Conservation (phyloP, 1,140 invertebrate species). For the Thereuonema tuberculata region DNA sequence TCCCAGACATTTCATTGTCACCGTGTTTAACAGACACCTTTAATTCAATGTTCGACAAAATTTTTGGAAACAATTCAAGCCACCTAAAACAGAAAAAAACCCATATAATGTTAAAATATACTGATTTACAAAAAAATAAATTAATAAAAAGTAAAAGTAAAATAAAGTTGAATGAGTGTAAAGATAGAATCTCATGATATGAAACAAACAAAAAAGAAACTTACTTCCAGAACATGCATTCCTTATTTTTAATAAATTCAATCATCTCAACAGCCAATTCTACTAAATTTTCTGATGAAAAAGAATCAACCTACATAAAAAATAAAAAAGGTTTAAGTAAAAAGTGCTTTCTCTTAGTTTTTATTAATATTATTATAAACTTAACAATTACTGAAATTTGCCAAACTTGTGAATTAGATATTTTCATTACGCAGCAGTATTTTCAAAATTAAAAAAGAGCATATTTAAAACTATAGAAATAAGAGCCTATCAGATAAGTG, state of each 20-base stretch:
- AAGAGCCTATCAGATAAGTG: too few relatives aligned
- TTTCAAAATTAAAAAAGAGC: too few relatives aligned
- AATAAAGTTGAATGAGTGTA: not conserved
- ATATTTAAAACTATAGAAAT: too few relatives aligned
- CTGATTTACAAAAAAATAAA: not conserved
- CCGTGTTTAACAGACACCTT: not conserved
- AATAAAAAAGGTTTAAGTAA: too few relatives aligned
- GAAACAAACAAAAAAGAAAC: not conserved
- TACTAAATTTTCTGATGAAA: too few relatives aligned
- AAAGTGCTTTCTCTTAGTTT: too few relatives aligned
- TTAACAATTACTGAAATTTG: too few relatives aligned
- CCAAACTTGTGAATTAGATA: too few relatives aligned
- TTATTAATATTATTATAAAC: too few relatives aligned
- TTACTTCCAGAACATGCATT: not conserved
- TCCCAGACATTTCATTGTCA: not conserved
- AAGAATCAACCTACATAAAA: too few relatives aligned
- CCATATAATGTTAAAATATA: not conserved
- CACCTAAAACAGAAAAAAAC: constrained; percentile 6
- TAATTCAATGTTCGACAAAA: not conserved
- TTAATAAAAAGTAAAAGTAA: not conserved
- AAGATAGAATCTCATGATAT: not conserved
- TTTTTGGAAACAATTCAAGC: not conserved
- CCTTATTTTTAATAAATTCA: not conserved
- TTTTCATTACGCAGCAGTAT: too few relatives aligned
- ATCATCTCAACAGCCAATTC: not conserved